A percentile compares a stretch with the other conserved stretches of the same genome.
Conservation (phyloP, 1,140 invertebrate genomes). For the Pseudomyrmex gracilis region DNA sequence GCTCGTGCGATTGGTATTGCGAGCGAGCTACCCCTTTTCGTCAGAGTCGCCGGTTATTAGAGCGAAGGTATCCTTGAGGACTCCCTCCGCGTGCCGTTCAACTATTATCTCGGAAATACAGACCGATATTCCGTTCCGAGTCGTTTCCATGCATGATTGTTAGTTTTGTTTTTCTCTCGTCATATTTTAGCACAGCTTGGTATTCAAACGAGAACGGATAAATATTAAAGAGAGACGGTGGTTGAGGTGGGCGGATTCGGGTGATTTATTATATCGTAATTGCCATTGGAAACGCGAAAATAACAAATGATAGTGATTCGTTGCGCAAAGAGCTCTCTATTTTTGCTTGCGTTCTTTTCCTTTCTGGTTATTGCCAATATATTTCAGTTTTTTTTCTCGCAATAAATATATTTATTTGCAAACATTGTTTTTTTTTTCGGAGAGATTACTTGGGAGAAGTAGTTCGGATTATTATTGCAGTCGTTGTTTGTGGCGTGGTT, state of each 20-base stretch:
- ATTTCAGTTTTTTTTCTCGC: not conserved
- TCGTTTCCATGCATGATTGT: conserved; percentile 41
- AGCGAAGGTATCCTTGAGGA: conserved; percentile 41
- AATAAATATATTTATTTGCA: not conserved
- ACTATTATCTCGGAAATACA: conserved; percentile 30
- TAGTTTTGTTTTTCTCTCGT: conserved; percentile 38
- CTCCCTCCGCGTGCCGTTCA: conserved; percentile 2
- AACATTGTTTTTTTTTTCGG: too few relatives aligned
- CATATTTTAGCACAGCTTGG: conserved; percentile 23
- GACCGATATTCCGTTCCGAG: conserved; percentile 34
- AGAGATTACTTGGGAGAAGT: not conserved
- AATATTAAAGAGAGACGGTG: conserved; percentile 33
- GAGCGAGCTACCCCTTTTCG: conserved; percentile 30
- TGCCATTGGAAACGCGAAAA: conserved; percentile 35
- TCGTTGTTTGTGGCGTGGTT: conserved; percentile 7
- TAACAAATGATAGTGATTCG: conserved; percentile 8
- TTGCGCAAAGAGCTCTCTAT: not conserved
- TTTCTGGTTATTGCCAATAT: not conserved
- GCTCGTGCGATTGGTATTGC: conserved; percentile 29
- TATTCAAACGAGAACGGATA: conserved; percentile 44
- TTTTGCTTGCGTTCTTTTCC: not conserved
- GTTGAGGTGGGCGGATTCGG: conserved; percentile 7
- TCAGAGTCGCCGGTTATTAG: conserved; percentile 29
- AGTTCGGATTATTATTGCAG: not conserved
- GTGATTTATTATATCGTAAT: conserved; percentile 39